Base-by-base conservation (phyloP, 2,888 invertebrate genomes). In the Tinea semifulvella region DNA sequence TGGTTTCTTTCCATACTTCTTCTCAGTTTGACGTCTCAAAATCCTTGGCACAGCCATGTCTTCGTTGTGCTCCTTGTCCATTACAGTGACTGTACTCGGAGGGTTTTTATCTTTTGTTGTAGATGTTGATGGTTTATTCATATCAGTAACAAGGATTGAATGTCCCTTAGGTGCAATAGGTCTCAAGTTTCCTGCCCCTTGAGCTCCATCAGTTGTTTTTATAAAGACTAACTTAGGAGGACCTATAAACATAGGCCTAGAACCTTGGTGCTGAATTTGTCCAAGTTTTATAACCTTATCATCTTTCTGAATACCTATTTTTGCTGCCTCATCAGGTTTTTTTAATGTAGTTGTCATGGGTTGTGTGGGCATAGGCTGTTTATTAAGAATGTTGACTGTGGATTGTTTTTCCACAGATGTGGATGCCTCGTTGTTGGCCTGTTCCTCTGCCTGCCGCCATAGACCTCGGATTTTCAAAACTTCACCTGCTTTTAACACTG, bases 401-500 rank as follows among this genome's bases (percentile, higher is more conserved):
- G 62, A 57, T 2, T 65, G 63, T 47, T 68, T 75, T 40, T 80
- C 71, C 0, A 65, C 68, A 0, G 65, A 52, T 13, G 57, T 48
- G 2, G 72, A 68, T 19, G 63, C 64, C 0, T 60, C 68, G 0
- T 61, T 62, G 0, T 58, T 53, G 44, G 71, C 67, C 10, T 65
- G 57, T 19, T 85, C 85, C 46, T 85, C 85, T 43, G 84, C 82
- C 51, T 87, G 89, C 56, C 91, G 84, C 84, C 91, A 93, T 1
- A 93, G 72, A 0, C 93, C 93, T 40, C 91, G 86, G 42, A 92
- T 89, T 64, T 92, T 89, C 2, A 93, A 69, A 10, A 92, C 85
- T 61, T 93, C 92, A 0, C 93, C 93, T 0, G 92, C 93, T 60
- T 88, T 87, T 19, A 93, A 65, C 1, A 93, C 92, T 50, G 87